Percentiles rank a stretch among this genome's conserved stretches.
These are phyloP conservation scores for Acanthornis magna DNA, from an alignment of 2,797 vertebrate genomes.

Conservation along the genomic window DNA sequence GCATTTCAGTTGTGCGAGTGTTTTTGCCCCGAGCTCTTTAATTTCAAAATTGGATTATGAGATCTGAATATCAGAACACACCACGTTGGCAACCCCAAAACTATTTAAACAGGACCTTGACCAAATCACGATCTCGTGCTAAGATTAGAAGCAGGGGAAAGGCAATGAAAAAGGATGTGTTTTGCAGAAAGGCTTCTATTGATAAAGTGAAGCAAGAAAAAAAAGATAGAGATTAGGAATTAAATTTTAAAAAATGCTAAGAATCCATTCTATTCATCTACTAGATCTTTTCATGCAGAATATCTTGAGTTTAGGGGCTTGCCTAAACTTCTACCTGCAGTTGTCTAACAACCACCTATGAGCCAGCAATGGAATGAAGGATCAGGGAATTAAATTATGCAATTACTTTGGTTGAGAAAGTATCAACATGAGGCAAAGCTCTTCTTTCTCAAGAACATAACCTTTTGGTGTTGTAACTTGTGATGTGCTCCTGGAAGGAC, in stretches of 20 bases:
- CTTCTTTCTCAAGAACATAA: not conserved
- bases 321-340: not conserved
- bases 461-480: not conserved
- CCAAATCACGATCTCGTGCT: conserved; percentile 41
- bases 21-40: conserved; percentile 38
- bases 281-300: not conserved
- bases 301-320: not conserved
- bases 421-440: not conserved
- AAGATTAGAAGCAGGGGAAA: not conserved
- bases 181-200: not conserved
- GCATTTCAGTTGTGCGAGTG: not conserved
- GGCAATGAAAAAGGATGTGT: not conserved
- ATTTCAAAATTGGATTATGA: conserved; percentile 68
- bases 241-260: not conserved
- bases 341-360: not conserved
- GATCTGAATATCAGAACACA: conserved; percentile 57
- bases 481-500: conserved; percentile 5
- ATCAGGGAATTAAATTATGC: not conserved
- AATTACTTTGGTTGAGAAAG: not conserved
- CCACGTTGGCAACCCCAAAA: conserved; percentile 50
- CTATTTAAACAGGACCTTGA: conserved; percentile 60
- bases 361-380: not conserved
- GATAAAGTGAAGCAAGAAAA: not conserved
- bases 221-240: not conserved
- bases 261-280: not conserved